Evolutionary conservation across 2,113 vertebrate species (phyloP).

Genomic region (Dasyornis broadbenti): DNA sequence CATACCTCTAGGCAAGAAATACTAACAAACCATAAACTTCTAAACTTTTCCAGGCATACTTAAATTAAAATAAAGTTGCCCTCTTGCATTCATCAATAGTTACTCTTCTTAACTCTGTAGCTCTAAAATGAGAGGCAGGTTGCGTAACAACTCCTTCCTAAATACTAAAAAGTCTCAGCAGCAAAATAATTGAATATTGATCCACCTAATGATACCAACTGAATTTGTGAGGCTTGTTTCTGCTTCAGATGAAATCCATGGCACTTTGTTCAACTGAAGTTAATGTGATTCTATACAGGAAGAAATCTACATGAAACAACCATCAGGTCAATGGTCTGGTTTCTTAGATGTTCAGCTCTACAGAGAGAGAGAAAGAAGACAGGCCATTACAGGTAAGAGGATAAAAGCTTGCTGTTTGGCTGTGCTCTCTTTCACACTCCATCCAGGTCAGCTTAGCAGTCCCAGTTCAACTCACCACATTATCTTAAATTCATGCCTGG

Average conservation of each 20-base stretch:
- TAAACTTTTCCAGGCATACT: not conserved
- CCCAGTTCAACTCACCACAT: not conserved
- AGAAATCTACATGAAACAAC: not conserved
- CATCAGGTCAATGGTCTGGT: not conserved
- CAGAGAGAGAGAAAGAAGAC: not conserved
- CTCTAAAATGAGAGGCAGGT: not conserved
- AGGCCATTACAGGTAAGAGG: not conserved
- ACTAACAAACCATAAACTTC: not conserved
- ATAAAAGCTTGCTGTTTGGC: not conserved
- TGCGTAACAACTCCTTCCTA: not conserved
- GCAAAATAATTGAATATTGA: not conserved
- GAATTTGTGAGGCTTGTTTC: not conserved
- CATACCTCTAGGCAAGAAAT: not conserved
- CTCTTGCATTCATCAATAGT: not conserved
- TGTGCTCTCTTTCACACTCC: not conserved
- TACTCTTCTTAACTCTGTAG: not conserved
- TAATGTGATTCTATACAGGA: not conserved
- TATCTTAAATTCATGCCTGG: not conserved
- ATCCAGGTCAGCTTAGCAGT: not conserved
- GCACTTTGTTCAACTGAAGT: not conserved
- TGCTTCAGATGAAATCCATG: not conserved
- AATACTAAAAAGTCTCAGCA: not conserved
- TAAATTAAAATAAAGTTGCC: not conserved
- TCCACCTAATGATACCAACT: not conserved
- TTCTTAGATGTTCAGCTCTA: not conserved